Evolutionary conservation across 2,888 invertebrate species (phyloP), one percentile per base, ranked within the genome.

Genomic region (Eupithecia inturbata): DNA sequence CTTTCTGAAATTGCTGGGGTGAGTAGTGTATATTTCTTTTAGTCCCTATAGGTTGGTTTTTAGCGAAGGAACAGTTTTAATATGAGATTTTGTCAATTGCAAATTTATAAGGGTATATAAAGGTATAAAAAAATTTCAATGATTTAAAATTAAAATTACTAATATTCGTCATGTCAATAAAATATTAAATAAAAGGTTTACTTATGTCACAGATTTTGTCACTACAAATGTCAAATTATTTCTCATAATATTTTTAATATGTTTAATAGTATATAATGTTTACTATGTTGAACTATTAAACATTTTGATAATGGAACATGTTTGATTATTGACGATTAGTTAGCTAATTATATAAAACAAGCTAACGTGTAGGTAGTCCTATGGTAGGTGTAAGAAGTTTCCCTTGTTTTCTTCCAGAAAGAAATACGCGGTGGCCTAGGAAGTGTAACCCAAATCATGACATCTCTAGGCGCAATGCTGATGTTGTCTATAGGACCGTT

Each of bases 1-100:
- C 60, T 67, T 6, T 71, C 77, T 31, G 77, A 77, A 63, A 67
- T 74, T 5, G 77, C 77, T 57, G 49, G 70, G 22, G 75, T 72
- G 67, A 62, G 71, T 71, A 28, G 19, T 62, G 28, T 62, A n/a
- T n/a, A n/a, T n/a, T n/a, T n/a, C n/a, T n/a, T n/a, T n/a, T n/a
- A n/a, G n/a, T n/a, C 16, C 16, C 14, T 31, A 7, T 62, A 39
- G 3, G 12, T 39, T 7, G 57, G 0, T 22, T 22, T 3, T 26
- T 57, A 12, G 22, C 7, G 12, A 22, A 26, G 53, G 0, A 1
- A 10, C n/a, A 49, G 53, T 22, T 22, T 53, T 22, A n/a, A 10
- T 10, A 53, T 53, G n/a, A 22, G 22, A 3, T 22, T 53, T 12
- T 22, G 49, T 53, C 22, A 9, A 3, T 53, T 53, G n/a, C n/a